These are phyloP conservation scores for Varanus salvator DNA, from an alignment of 2,113 vertebrate species.

Conservation along the genomic window DNA sequence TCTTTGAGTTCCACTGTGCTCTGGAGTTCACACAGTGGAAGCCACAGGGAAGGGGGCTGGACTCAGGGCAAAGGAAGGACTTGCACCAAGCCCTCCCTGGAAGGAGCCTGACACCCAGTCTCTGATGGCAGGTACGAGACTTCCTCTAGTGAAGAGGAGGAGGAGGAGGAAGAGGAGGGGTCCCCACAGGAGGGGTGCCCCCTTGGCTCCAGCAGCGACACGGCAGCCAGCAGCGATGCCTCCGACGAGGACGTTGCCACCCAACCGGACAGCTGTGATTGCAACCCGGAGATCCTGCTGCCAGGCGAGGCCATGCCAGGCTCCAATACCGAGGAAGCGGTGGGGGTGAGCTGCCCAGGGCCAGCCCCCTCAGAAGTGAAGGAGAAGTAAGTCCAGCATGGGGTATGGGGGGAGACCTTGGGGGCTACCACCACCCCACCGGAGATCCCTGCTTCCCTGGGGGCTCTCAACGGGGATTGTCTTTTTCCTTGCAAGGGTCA, in stretches of 20 bases:
- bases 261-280: constrained; percentile 70
- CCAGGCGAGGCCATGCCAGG: not conserved
- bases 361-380: constrained; percentile 68
- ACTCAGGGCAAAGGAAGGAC: no score
- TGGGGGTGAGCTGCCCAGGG: not conserved
- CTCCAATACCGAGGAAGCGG: not conserved
- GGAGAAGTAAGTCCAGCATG: constrained; percentile 82
- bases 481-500: not conserved
- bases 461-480: not conserved
- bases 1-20: no score
- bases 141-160: constrained; percentile 89
- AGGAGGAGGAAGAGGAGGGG: constrained; percentile 73
- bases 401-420: rapidly evolving
- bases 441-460: not conserved
- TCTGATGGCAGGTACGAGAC: constrained; percentile 87
- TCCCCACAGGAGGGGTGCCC: constrained; percentile 77
- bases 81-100: rapidly evolving
- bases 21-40: no score
- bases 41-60: not conserved
- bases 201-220: constrained; percentile 82
- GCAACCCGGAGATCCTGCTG: constrained; percentile 57
- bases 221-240: constrained; percentile 75
- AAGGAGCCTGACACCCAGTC: not conserved
- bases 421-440: rapidly evolving
- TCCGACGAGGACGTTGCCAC: constrained; percentile 84